phyloP scores from a whole-genome alignment of 2,797 vertebrate genomes.

The Danio albolineatus region DNA sequence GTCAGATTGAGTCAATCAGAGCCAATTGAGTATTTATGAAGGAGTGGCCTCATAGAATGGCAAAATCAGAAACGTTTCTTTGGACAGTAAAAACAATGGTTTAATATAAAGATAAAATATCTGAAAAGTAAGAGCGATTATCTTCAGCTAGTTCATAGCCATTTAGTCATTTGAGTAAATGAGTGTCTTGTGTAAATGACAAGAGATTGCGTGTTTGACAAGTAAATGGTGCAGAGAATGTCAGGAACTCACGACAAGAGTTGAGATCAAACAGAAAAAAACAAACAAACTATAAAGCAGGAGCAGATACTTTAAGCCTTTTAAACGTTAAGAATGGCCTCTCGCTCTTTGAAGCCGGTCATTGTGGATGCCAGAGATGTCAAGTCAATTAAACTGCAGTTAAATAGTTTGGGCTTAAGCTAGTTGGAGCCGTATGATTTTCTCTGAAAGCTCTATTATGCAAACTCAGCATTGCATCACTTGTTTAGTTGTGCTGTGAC shows the following conservation, averaged over 20 bases:
- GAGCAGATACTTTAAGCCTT: slow-evolving; percentile 69
- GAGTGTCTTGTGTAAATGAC: slow-evolving; percentile 1
- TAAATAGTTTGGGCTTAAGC: slow-evolving; percentile 67
- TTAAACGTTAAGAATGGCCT: slow-evolving; percentile 66
- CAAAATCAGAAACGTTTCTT: too few species aligned
- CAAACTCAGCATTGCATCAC: slow-evolving; percentile 53
- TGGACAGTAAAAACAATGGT: too few species aligned
- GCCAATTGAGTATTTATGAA: too few species aligned
- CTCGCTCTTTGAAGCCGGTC: slow-evolving; percentile 70
- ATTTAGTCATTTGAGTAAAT: not conserved
- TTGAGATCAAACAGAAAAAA: not conserved
- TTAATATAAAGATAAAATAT: too few species aligned
- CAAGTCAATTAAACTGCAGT: slow-evolving; percentile 65
- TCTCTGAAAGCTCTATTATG: slow-evolving; percentile 50
- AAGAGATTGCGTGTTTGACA: slow-evolving; percentile 15
- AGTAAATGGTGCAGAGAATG: slow-evolving; percentile 69
- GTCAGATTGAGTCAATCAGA: too few species aligned
- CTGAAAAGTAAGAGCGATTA: not conserved
- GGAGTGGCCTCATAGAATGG: too few species aligned
- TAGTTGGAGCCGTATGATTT: slow-evolving; percentile 56
- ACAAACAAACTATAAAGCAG: not conserved
- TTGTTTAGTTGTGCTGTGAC: slow-evolving; percentile 35
- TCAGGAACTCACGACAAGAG: slow-evolving; percentile 59
- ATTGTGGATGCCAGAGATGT: slow-evolving; percentile 65
- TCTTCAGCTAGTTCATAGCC: not conserved